These are phyloP conservation scores for Notodonta ziczac DNA, from an alignment of 2,888 invertebrate species.

Conservation along the genomic window DNA sequence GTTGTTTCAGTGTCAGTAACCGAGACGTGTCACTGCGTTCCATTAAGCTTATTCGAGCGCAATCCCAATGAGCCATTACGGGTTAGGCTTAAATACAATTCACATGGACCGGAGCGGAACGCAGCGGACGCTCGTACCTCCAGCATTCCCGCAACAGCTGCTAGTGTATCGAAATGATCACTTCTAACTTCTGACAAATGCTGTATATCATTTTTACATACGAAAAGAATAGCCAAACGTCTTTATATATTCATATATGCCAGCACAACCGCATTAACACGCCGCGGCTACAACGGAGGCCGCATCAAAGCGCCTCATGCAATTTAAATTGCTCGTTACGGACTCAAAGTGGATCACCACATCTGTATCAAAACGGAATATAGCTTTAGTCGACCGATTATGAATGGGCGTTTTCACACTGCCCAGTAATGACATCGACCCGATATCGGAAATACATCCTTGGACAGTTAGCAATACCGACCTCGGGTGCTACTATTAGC, in stretches of 20 bases:
- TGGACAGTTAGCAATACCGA: too few species aligned
- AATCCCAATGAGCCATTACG: constrained; percentile 28
- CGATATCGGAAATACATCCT: too few species aligned
- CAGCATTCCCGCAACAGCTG: too few species aligned
- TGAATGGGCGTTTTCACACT: too few species aligned
- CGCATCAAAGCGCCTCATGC: constrained; percentile 55
- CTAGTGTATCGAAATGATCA: too few species aligned
- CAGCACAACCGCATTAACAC: constrained; percentile 26
- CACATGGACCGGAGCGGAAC: not conserved
- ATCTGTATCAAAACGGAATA: constrained; percentile 4
- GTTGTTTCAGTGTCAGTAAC: constrained; percentile 11
- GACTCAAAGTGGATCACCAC: constrained; percentile 44
- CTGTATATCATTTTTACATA: not conserved
- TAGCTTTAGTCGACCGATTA: not conserved
- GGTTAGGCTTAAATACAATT: constrained; percentile 26
- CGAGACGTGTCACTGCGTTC: constrained; percentile 30
- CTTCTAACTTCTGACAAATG: not conserved
- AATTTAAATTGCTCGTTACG: constrained; percentile 58
- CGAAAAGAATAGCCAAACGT: not conserved
- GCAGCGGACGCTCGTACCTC: too few species aligned
- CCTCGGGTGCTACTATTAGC: too few species aligned
- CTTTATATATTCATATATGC: not conserved
- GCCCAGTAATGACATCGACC: too few species aligned
- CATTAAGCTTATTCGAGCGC: constrained; percentile 29
- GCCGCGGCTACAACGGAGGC: constrained; percentile 25